A percentile compares a stretch with the other conserved stretches of the same genome.
phyloP scores from a whole-genome alignment of 1,140 invertebrate genomes.

The Ruditapes philippinarum region DNA sequence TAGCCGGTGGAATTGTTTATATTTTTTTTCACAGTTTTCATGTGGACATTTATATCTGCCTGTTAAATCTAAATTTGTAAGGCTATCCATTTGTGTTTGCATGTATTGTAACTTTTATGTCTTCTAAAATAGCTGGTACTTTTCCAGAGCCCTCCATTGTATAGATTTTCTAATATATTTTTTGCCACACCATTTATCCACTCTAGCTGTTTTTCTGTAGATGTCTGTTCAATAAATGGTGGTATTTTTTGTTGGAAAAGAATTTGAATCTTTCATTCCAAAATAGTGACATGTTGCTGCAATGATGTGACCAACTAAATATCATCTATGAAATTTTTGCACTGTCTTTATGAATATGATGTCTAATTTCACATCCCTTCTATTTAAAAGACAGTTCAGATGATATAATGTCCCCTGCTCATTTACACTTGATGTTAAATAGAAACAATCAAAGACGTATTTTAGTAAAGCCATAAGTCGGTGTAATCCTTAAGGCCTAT shows the following conservation, averaged over 20 bases:
- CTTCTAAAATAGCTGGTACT: not conserved
- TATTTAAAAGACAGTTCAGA: not conserved
- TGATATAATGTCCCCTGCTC: not conserved
- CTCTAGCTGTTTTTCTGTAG: not conserved
- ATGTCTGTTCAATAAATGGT: not conserved
- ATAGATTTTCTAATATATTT: not conserved
- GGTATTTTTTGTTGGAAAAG: not conserved
- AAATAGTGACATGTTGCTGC: not conserved
- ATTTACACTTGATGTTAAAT: not conserved
- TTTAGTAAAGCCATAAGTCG: constrained; percentile 67
- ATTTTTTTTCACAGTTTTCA: not conserved
- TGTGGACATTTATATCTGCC: not conserved
- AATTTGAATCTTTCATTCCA: not conserved
- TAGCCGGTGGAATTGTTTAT: not conserved
- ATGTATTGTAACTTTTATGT: constrained; percentile 9
- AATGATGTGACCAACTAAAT: not conserved
- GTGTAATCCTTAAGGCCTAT: constrained; percentile 69
- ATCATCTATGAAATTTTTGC: not conserved
- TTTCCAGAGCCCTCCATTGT: not conserved
- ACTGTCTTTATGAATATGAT: not conserved
- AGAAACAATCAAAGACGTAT: not conserved
- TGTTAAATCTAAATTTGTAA: not conserved
- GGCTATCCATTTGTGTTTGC: not conserved
- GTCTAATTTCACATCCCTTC: not conserved
- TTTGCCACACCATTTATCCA: not conserved